phyloP scores from a whole-genome alignment of 2,888 invertebrate species.

The Hypercompe scribonia region DNA sequence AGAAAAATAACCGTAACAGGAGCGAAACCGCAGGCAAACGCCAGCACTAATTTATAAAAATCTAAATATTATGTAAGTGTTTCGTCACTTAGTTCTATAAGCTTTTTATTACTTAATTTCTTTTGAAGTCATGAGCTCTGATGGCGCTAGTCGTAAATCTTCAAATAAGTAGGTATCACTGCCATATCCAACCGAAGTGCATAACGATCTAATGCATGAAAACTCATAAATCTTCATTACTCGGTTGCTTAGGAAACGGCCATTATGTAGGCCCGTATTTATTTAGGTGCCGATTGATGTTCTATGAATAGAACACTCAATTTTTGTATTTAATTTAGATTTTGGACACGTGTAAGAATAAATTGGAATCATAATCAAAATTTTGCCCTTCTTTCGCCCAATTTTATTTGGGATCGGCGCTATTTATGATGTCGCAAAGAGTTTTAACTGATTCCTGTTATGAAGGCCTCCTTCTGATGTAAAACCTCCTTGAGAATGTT shows the following conservation, averaged over 20 bases:
- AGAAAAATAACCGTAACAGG: too few species aligned
- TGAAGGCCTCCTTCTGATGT: too few species aligned
- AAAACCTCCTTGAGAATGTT: too few species aligned
- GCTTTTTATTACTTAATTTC: not conserved
- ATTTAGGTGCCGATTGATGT: slow-evolving; percentile 62
- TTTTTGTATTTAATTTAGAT: slow-evolving; percentile 35
- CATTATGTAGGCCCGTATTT: slow-evolving; percentile 50
- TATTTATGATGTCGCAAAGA: not conserved
- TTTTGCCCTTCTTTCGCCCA: not conserved
- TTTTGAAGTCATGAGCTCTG: slow-evolving; percentile 11
- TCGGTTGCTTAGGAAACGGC: slow-evolving; percentile 42
- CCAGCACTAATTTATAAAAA: not conserved
- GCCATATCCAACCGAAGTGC: slow-evolving; percentile 48
- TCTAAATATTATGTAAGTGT: not conserved
- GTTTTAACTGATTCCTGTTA: not conserved
- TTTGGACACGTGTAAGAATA: not conserved
- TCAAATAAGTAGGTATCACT: slow-evolving; percentile 37
- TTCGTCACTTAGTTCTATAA: not conserved
- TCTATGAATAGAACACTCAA: slow-evolving; percentile 57
- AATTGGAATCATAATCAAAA: not conserved
- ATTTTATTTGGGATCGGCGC: not conserved
- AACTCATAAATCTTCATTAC: slow-evolving; percentile 62
- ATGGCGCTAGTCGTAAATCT: slow-evolving; percentile 43
- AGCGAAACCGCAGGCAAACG: too few species aligned
- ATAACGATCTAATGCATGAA: slow-evolving; percentile 46